phyloP scores from a whole-genome alignment of 2,888 invertebrate species.

The Caenorhabditis angaria region DNA sequence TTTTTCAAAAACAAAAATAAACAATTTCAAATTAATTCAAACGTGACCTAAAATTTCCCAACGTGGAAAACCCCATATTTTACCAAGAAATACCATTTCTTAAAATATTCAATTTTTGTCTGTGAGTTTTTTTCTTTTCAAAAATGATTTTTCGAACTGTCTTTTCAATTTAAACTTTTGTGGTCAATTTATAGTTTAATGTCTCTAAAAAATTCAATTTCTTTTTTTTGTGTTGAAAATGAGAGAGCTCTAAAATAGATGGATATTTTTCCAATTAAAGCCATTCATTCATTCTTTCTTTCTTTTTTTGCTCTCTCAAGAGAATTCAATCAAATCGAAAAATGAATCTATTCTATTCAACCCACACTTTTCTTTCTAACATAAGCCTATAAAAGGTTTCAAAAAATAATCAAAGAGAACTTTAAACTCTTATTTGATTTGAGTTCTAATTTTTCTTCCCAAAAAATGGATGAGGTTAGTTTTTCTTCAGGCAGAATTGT shows the following conservation, averaged over 20 bases:
- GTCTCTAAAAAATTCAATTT: not conserved
- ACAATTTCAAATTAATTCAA: too few relatives aligned
- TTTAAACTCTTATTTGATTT: conserved; percentile 10
- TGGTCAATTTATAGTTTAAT: not conserved
- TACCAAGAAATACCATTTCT: too few relatives aligned
- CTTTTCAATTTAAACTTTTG: not conserved
- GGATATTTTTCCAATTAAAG: not conserved
- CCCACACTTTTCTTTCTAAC: conserved; percentile 24
- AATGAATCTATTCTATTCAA: conserved; percentile 6
- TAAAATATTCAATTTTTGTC: too few relatives aligned
- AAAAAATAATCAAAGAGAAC: conserved; percentile 13
- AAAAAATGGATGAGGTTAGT: too few relatives aligned
- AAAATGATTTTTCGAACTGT: not conserved
- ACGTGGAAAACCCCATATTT: too few relatives aligned
- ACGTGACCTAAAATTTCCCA: too few relatives aligned
- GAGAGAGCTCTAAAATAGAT: conserved; percentile 1
- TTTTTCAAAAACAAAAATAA: too few relatives aligned
- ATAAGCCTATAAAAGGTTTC: conserved; percentile 21
- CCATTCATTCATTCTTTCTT: conserved; percentile 2
- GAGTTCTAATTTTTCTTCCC: too few relatives aligned
- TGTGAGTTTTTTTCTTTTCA: too few relatives aligned
- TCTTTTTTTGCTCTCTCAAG: not conserved
- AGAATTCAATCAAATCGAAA: not conserved
- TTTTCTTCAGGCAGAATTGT: too few relatives aligned
- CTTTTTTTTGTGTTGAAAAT: not conserved